Base-by-base conservation (phyloP, 2,113 vertebrate genomes). In the Nothoprocta pentlandii region DNA sequence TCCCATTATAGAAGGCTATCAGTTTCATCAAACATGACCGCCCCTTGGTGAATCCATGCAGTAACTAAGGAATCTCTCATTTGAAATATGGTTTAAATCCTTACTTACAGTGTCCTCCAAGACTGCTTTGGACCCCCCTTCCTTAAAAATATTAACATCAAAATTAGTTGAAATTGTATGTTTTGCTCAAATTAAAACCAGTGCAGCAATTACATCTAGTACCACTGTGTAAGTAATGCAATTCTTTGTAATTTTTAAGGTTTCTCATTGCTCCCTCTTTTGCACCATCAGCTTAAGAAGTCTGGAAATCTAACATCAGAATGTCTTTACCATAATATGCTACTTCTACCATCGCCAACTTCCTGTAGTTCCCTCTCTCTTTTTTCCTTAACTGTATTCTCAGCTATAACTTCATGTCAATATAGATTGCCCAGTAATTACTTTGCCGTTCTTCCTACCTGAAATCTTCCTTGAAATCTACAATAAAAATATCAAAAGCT, bases 341-440 rank as follows among this genome's bases (percentile, higher is more conserved):
- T 78, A 44, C 47, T 58, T 68, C 62, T 3, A 62, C 58, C 2
- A 67, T 80, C 36, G 73, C 67, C 14, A 77, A 39, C 42, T 80
- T 80, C 47, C 58, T 56, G n/a, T 8, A 73, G 16, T 5, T 49
- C 15, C 23, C 2, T 0, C 20, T 1, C 20, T 1, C 1, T 46
- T 63, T 63, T 58, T 34, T 28, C 39, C 20, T 26, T 5, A 67
- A 49, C 12, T 53, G 22, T 66, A 49, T 32, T 79, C 58, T 22
- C 28, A 69, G 49, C n/a, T 44, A 7, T 39, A 87, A 61, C 21
- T 44, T 49, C 59, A 30, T 5, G 44, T 58, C 68, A 92, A 8
- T n/a, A 62, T 0, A 80, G 39, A 59, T 26, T 25, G 30, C 7
- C 47, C 9, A 47, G 36, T 28, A 73, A 77, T 14, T 67, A 42